Conservation (phyloP, 2,888 invertebrate species). For the Sphaerophoria taeniata region DNA sequence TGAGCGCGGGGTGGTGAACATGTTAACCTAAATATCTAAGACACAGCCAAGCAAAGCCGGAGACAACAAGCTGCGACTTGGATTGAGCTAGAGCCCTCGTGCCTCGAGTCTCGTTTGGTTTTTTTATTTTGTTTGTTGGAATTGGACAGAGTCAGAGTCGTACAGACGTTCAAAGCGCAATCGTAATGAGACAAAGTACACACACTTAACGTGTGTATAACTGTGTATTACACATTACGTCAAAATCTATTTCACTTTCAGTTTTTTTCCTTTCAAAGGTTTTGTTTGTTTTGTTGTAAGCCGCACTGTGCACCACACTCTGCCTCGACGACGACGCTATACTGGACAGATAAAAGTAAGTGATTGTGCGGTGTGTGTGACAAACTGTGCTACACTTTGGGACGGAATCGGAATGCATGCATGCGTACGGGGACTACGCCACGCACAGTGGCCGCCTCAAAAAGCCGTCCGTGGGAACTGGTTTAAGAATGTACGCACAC, state of each 20-base stretch:
- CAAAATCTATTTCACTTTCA: slow-evolving; percentile 63
- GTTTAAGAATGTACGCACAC: slow-evolving; percentile 58
- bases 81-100: slow-evolving; percentile 55
- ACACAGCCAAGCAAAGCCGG: slow-evolving; percentile 38
- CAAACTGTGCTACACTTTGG: slow-evolving; percentile 53
- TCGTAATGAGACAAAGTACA: slow-evolving; percentile 43
- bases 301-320: background rate
- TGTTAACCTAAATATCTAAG: slow-evolving; percentile 68
- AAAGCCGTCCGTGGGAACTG: slow-evolving; percentile 63
- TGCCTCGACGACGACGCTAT: background rate
- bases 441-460: slow-evolving; percentile 22
- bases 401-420: slow-evolving; percentile 48
- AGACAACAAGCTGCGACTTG: slow-evolving; percentile 62
- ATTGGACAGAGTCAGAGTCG: slow-evolving; percentile 3
- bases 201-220: slow-evolving; percentile 28
- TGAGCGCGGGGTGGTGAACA: slow-evolving; percentile 55
- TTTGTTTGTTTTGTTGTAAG: slow-evolving; percentile 44
- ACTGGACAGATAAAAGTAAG: slow-evolving; percentile 25
- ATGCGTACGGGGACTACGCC: slow-evolving; percentile 48
- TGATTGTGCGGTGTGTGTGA: slow-evolving; percentile 28
- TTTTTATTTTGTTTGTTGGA: slow-evolving; percentile 16
- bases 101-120: background rate
- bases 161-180: slow-evolving; percentile 7
- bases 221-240: slow-evolving; percentile 47
- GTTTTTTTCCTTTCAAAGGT: slow-evolving; percentile 40